Base-by-base conservation (phyloP, 1,140 invertebrate genomes). In the Drosophila pandora region DNA sequence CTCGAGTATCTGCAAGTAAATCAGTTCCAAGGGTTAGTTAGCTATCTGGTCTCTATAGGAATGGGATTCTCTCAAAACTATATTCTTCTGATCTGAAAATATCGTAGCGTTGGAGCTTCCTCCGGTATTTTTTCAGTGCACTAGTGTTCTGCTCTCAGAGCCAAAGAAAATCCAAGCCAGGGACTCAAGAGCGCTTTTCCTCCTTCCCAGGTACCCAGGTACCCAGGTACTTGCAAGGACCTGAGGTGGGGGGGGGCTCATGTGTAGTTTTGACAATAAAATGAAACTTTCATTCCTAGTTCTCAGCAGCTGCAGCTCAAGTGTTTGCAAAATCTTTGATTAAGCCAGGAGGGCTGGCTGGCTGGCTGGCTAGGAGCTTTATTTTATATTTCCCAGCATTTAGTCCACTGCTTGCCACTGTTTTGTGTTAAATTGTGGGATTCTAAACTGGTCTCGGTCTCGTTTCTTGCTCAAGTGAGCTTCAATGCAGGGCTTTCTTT, bases 1-100 rank as follows among this genome's bases (percentile, higher is more conserved):
- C 69, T 87, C 79, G 54, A 90, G 83, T 76, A 90, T 81, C 88
- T 90, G 80, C 23, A 90, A 28, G 25, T 28, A 17, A 17, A 17
- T 17, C 17, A 17, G 17, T 17, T 17, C 1, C 17, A 17, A 17
- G 25, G 25, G 6, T 28, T 28, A 28, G 3, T 6, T 28, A 28
- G 25, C 3, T 28, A 28, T 3, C 6, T 28, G 1, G 25, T 28
- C 6, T 5, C 25, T 28, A 3, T 28, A 2, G 2, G 25, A 28
- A 6, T 28, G 17, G 17, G 17, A 17, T 17, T 1, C 17, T 17
- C 17, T 17, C 17, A 17, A 17, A 17, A 17, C 1, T 17, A 17
- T 17, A 17, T 17, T 17, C 17, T 17, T 17, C 17, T 17, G 17
- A 17, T 17, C 17, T 17, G 1, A 17, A 17, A 17, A 1, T 17